Evolutionary conservation across 2,113 vertebrate species (phyloP).

Genomic region (Benitochromis conjunctus): DNA sequence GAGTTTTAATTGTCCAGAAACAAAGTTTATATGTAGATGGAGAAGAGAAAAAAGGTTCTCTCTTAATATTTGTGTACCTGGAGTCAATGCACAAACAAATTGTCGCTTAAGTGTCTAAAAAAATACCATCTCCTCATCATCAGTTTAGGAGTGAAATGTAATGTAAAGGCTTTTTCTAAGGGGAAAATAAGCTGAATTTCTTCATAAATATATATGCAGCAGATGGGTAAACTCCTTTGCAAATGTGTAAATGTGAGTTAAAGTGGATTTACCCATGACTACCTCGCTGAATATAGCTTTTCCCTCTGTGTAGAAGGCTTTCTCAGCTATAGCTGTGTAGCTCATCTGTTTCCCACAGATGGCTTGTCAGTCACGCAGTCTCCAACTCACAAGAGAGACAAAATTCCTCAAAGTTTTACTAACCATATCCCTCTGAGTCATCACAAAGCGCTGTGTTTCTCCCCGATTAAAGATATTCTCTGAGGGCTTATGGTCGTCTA

Average conservation of each 20-base stretch:
- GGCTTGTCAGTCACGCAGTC: conserved; percentile 43
- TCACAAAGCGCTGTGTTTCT: neutral
- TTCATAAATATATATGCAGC: neutral
- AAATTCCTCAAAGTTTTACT: conserved; percentile 31
- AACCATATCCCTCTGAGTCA: conserved; percentile 31
- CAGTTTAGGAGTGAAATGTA: neutral
- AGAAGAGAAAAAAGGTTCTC: neutral
- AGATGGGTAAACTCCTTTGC: neutral
- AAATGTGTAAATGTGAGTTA: conserved; percentile 33
- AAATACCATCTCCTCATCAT: neutral
- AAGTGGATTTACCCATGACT: conserved; percentile 8
- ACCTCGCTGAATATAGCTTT: conserved; percentile 24
- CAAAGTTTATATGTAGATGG: neutral
- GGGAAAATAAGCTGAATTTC: neutral
- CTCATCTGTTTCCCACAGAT: conserved; percentile 56
- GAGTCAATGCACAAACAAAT: neutral
- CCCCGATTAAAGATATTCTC: conserved; percentile 23
- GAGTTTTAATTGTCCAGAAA: neutral
- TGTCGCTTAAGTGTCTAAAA: neutral
- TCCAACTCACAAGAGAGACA: conserved; percentile 27
- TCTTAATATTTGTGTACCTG: neutral
- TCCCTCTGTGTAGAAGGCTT: conserved; percentile 15
- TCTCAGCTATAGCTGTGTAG: conserved; percentile 2
- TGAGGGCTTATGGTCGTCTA: neutral
- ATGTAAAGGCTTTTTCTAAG: neutral